Conservation (phyloP, 2,113 vertebrate genomes). For the Plestiodon gilberti region DNA sequence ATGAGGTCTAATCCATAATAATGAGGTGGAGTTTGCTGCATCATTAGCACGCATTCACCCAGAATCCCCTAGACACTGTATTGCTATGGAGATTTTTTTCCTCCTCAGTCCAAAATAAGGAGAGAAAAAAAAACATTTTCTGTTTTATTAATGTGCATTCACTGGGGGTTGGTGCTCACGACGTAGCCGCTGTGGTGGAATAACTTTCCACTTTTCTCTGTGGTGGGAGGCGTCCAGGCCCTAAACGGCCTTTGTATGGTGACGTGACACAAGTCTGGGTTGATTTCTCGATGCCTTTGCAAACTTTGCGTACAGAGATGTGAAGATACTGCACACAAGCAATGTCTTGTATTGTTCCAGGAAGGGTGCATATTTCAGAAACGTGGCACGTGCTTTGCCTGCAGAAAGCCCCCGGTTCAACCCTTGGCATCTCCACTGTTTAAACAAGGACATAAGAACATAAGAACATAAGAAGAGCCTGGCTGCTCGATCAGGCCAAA, state of each 20-base stretch:
- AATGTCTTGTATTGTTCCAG: neutral
- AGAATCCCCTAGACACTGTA: neutral
- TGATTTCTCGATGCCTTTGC: neutral
- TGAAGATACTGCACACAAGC: neutral
- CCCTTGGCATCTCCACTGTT: too few species aligned
- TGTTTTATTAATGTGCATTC: neutral
- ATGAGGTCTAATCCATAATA: conserved; percentile 32
- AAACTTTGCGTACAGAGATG: too few species aligned
- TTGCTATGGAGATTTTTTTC: neutral
- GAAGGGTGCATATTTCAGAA: too few species aligned
- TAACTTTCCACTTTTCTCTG: neutral
- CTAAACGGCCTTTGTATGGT: neutral
- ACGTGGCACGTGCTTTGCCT: too few species aligned
- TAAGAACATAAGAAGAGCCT: too few species aligned
- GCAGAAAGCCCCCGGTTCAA: too few species aligned
- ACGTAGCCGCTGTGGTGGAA: neutral
- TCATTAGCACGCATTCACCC: conserved; percentile 21
- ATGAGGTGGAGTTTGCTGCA: conserved; percentile 15
- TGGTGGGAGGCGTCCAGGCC: neutral
- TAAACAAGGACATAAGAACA: too few species aligned
- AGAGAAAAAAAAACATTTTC: too few species aligned
- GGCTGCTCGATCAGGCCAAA: too few species aligned
- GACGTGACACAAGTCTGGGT: neutral
- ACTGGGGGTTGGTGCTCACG: neutral
- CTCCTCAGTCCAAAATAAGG: neutral